These are phyloP conservation scores for Gallinago solitaria DNA, from an alignment of 2,797 vertebrate genomes.

Conservation along the genomic window DNA sequence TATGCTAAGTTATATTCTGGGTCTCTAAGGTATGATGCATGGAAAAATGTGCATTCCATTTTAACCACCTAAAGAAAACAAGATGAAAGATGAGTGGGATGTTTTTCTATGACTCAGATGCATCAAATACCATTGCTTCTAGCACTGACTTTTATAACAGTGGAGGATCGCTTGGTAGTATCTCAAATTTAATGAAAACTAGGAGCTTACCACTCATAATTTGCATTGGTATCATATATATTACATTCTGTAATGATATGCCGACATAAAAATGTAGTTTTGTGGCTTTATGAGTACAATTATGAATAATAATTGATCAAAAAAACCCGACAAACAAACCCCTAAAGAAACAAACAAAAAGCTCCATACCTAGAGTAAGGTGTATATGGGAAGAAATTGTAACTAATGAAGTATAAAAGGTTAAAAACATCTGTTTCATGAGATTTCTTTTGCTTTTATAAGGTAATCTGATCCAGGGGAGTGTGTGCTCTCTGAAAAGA, in stretches of 20 bases:
- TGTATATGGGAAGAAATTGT: neutral
- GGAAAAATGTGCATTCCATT: neutral
- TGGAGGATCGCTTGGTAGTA: neutral
- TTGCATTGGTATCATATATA: slow-evolving; percentile 1
- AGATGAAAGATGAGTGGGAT: neutral
- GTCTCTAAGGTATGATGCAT: neutral
- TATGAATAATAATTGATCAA: neutral
- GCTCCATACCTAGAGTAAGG: neutral
- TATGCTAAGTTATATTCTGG: neutral
- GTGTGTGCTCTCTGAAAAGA: neutral
- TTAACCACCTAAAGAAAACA: neutral
- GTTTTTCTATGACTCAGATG: neutral
- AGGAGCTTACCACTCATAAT: neutral
- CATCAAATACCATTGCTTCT: neutral
- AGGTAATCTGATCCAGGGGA: neutral
- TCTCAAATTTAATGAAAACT: neutral
- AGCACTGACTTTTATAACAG: neutral
- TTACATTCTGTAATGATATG: neutral
- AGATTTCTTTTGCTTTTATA: neutral
- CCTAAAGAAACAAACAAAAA: neutral
- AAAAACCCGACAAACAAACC: neutral
- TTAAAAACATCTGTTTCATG: neutral
- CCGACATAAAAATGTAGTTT: neutral
- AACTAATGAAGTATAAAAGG: neutral
- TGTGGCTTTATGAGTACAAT: neutral